phyloP scores from a whole-genome alignment of 2,113 vertebrate species.

The Vimba vimba region DNA sequence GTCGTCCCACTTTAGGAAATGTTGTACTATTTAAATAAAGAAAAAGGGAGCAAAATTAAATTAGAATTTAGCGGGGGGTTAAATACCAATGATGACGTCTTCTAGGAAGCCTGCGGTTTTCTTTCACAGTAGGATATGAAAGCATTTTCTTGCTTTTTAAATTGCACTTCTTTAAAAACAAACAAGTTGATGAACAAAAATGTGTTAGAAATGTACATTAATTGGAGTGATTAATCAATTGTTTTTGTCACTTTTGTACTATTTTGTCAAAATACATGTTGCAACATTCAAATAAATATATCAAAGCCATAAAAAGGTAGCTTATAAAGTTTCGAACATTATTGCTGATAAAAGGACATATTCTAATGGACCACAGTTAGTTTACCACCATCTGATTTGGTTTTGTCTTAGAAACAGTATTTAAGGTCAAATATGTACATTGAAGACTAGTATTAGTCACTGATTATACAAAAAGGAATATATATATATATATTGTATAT shows the following conservation, averaged over 20 bases:
- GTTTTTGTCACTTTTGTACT: conserved; percentile 23
- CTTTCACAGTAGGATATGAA: conserved; percentile 30
- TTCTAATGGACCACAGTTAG: conserved; percentile 10
- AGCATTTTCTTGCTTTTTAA: conserved; percentile 17
- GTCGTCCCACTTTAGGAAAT: background rate
- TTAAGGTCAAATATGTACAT: conserved; percentile 26
- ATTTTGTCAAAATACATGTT: conserved; percentile 27
- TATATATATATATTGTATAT: background rate
- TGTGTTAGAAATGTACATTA: background rate
- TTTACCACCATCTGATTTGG: conserved; percentile 23
- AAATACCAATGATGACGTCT: conserved; percentile 1
- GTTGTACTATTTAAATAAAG: background rate
- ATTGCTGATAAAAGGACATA: conserved; percentile 49
- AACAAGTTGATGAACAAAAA: conserved; percentile 26
- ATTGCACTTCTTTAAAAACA: conserved; percentile 33
- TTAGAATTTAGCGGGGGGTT: background rate
- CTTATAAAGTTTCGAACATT: conserved; percentile 29
- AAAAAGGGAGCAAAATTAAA: background rate
- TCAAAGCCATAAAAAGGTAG: conserved; percentile 30
- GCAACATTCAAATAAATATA: conserved; percentile 31
- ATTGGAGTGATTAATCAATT: conserved; percentile 24
- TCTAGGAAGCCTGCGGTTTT: conserved; percentile 6
- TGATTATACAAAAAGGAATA: background rate
- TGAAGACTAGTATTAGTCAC: background rate
- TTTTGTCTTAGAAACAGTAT: conserved; percentile 25